Base-by-base conservation (phyloP, 2,113 vertebrate genomes). In the Prinia subflava region DNA sequence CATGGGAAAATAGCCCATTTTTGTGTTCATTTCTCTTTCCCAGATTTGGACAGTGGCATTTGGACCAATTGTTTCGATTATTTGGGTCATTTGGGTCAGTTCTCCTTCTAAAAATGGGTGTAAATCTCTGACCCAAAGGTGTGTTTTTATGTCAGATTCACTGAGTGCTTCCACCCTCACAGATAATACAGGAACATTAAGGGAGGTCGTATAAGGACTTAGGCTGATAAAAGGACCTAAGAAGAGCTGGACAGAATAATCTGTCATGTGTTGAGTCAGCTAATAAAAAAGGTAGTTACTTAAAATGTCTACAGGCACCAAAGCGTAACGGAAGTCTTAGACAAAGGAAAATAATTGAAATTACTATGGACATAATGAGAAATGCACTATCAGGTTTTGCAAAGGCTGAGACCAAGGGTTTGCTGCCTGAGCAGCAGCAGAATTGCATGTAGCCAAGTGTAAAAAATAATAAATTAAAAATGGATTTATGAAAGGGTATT, bases 291-390 rank as follows among this genome's bases (percentile, higher is more conserved):
- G 42, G 52, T 75, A 88, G 60, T 93, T 96, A 95, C 73, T 93
- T 95, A 89, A 94, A 95, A 94, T 50, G 73, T 96, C 85, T 84
- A 60, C 41, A 64, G 49, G 82, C 92, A 86, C 64, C 63, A 90
- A 92, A 90, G 68, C 5, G 0, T 92, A 85, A 91, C 27, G 0
- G 60, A 94, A 92, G 63, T 85, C 68, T 90, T 82, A 92, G 83
- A 95, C 94, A 94, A 90, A 96, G 63, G 69, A 52, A 90, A 84
- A 91, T 70, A 89, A 94, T 90, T 96, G 41, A 89, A 95, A 97
- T 84, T 82, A 63, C 46, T 33, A 2, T 62, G 67, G 77, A 52
- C 76, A 42, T 91, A 89, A 95, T 89, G 83, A 83, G 80, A 95
- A 94, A 85, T 71, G 35, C 1, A 9, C 83, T 94, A 53, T 95